phyloP scores from a whole-genome alignment of 2,797 vertebrate species.

The Pygocentrus nattereri region DNA sequence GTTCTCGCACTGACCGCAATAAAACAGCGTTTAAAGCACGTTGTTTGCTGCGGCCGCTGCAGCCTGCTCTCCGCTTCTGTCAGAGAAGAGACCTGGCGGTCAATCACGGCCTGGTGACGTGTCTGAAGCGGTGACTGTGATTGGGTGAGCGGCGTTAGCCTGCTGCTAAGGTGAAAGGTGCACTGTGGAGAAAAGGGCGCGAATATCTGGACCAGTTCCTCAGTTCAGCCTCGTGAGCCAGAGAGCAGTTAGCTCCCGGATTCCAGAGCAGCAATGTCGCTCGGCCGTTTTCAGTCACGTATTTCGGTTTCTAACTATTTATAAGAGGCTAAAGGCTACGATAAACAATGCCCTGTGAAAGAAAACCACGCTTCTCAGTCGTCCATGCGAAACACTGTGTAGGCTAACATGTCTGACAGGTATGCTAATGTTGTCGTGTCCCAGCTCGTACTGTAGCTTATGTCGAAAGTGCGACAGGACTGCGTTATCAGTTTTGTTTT shows the following conservation, averaged over 20 bases:
- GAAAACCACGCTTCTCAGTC: background rate
- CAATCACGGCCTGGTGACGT: background rate
- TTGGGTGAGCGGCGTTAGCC: background rate
- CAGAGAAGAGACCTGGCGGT: background rate
- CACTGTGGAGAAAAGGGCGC: background rate
- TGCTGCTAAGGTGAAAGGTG: slow-evolving; percentile 17
- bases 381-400: background rate
- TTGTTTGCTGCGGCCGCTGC: background rate
- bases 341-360: background rate
- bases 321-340: background rate
- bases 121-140: background rate
- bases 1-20: background rate
- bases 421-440: background rate
- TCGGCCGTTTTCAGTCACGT: background rate
- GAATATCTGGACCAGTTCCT: background rate
- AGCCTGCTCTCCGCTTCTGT: background rate
- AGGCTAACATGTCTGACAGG: background rate
- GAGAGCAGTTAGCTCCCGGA: background rate
- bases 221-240: background rate
- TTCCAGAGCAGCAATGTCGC: too few species aligned
- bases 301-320: background rate
- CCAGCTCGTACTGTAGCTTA: background rate
- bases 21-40: background rate
- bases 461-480: background rate
- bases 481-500: background rate